Evolutionary conservation across 1,140 invertebrate genomes (phyloP).

Genomic region (Theocolax elegans): DNA sequence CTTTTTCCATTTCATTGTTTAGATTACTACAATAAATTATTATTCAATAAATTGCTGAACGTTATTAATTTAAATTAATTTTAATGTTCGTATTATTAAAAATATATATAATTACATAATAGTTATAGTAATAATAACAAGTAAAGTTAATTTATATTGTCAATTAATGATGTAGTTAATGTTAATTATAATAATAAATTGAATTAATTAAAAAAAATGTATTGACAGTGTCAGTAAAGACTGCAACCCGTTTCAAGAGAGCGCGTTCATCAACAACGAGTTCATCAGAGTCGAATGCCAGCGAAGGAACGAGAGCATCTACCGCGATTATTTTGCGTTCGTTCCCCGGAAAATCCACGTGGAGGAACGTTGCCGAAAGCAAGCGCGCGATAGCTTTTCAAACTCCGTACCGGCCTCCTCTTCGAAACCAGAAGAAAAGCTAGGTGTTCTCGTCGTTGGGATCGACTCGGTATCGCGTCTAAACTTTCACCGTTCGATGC

Average conservation of each 20-base stretch:
- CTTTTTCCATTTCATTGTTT: too few relatives aligned
- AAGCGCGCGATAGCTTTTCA: not conserved
- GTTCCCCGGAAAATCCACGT: slow-evolving; percentile 67
- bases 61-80: too few relatives aligned
- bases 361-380: slow-evolving; percentile 49
- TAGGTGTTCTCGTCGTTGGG: slow-evolving; percentile 83
- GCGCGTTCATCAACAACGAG: slow-evolving; percentile 67
- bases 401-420: not conserved
- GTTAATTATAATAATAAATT: too few relatives aligned
- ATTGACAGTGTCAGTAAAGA: slow-evolving; percentile 60
- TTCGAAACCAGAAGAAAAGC: slow-evolving; percentile 45
- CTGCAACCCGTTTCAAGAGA: slow-evolving; percentile 64
- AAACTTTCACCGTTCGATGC: slow-evolving; percentile 87
- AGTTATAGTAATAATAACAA: too few relatives aligned
- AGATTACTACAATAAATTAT: too few relatives aligned
- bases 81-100: too few relatives aligned
- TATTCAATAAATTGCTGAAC: too few relatives aligned
- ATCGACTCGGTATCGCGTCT: slow-evolving; percentile 87
- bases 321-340: slow-evolving; percentile 78
- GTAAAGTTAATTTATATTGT: too few relatives aligned
- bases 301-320: slow-evolving; percentile 65
- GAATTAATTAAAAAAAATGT: too few relatives aligned
- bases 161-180: too few relatives aligned
- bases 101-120: too few relatives aligned
- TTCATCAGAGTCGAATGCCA: slow-evolving; percentile 74